Base-by-base conservation (phyloP, 2,797 vertebrate species). In the Gadopsis marmoratus region DNA sequence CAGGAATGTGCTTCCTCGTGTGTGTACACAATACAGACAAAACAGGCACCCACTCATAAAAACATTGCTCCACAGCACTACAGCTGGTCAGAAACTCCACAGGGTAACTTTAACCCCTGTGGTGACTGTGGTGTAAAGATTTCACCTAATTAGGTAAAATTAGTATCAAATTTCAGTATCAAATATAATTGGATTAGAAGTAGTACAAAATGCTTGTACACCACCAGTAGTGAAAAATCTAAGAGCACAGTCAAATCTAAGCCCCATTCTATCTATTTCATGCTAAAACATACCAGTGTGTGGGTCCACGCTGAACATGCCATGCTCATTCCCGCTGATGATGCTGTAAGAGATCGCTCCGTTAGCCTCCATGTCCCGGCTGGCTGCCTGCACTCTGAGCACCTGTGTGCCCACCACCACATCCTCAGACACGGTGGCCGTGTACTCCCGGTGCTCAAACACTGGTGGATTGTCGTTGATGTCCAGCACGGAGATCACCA, bases 401-500 rank as follows among this genome's bases (percentile, higher is more conserved):
- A 99, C 86, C 89, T 97, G 97, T 0, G 95, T 96, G 43, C 98
- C 98, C 14, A 94, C 83, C 0, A 93, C 77, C 43, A 96, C 62
- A 41, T 98, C 96, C 91, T 99, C 98, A 0, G 96, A 92, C 56
- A 98, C 90, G 0, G 95, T 94, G 31, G 96, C 95, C 1, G 94
- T 94, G 54, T 99, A 99, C 14, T 99, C 98, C 0, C 97, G 96
- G 3, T 96, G 96, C 89, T 99, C 98, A 76, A 99, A 99, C 75
- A 99, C 96, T 0, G 98, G 98, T 0, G 98, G 98, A 64, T 99
- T 99, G 91, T 99, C 98, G 71, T 99, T 99, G 92, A 99, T 99
- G 91, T 99, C 98, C 90, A 99, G 88, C 79, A 99, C 96, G 0
- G 97, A 98, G 77, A 99, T 88, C 5, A 95, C 72, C 45, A 99